phyloP scores from a whole-genome alignment of 2,888 invertebrate genomes.

The Drepanosiphum platanoidis region DNA sequence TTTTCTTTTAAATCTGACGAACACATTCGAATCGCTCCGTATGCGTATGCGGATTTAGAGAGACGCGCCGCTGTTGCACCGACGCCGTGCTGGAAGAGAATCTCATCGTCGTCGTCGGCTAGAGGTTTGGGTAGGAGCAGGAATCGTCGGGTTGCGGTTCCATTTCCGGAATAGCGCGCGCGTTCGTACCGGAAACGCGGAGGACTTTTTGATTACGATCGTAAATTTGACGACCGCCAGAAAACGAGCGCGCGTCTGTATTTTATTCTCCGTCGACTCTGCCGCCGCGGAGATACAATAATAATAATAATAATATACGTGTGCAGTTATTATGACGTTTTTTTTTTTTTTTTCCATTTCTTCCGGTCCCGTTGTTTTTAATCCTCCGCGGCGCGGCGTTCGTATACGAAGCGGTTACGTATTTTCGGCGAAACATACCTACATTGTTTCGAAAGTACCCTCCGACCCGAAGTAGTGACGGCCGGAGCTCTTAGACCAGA shows the following conservation, averaged over 20 bases:
- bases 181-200: conserved; percentile 8
- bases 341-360: background rate
- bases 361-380: conserved; percentile 2
- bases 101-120: background rate
- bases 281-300: too few species aligned
- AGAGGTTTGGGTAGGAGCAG: too few species aligned
- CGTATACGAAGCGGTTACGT: background rate
- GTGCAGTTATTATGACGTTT: too few species aligned
- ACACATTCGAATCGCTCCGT: too few species aligned
- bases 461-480: too few species aligned
- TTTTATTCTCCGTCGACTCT: background rate
- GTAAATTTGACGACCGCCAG: conserved; percentile 35
- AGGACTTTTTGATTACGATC: conserved; percentile 56
- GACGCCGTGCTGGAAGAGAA: too few species aligned
- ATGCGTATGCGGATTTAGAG: too few species aligned
- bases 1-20: too few species aligned
- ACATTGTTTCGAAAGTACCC: conserved; percentile 39
- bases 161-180: conserved; percentile 16
- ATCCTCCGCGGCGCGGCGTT: conserved; percentile 22
- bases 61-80: background rate
- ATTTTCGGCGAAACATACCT: background rate
- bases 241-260: background rate
- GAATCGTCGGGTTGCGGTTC: conserved; percentile 1
- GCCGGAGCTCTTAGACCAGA: too few species aligned
- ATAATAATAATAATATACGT: too few species aligned